phyloP scores from a whole-genome alignment of 2,888 invertebrate genomes.

The Orthosia gracilis region DNA sequence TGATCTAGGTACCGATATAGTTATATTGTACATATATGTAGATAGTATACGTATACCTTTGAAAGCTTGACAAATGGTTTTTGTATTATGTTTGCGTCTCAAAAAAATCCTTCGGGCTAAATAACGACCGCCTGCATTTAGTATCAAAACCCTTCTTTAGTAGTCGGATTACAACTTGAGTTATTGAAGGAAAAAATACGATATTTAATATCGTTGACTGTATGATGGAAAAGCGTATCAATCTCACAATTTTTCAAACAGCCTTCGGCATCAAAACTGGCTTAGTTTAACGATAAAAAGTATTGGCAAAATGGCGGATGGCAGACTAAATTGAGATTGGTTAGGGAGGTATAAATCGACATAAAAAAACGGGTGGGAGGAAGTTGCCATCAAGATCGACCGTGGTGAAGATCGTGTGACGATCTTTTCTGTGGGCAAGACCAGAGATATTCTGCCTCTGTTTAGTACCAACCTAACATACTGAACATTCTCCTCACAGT shows the following conservation, averaged over 20 bases:
- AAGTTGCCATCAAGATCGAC: too few relatives aligned
- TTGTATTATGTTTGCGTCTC: slow-evolving; percentile 3
- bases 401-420: too few relatives aligned
- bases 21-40: neutral
- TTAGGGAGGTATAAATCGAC: neutral
- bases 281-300: neutral
- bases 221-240: neutral
- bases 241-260: neutral
- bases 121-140: neutral
- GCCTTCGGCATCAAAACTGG: neutral
- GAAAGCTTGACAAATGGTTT: slow-evolving; percentile 40
- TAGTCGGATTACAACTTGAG: neutral
- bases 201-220: neutral
- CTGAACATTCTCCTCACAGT: neutral
- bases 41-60: slow-evolving; percentile 16
- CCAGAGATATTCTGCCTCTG: neutral
- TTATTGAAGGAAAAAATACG: neutral
- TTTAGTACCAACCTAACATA: slow-evolving; percentile 2
- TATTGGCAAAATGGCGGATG: neutral
- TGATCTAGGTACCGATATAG: slow-evolving; percentile 26
- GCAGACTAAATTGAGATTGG: neutral
- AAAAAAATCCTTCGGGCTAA: neutral
- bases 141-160: neutral
- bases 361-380: too few relatives aligned
- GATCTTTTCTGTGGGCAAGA: too few relatives aligned